Percentiles rank a stretch among this genome's conserved stretches.
Conservation (phyloP, 2,797 vertebrate species). For the Liparis tanakae region DNA sequence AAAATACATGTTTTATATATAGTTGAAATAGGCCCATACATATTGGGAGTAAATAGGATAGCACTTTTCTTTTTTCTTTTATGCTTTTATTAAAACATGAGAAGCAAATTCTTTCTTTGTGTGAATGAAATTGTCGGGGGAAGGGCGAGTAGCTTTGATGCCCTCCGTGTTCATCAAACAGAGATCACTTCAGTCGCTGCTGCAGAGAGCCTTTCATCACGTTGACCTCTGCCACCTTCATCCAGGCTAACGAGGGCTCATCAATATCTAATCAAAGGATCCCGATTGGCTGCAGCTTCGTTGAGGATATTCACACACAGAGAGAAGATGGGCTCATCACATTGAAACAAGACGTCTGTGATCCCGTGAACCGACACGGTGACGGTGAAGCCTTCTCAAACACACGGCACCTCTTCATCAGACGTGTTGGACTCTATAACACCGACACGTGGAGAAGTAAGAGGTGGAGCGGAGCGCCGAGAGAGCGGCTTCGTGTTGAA, state of each 20-base stretch:
- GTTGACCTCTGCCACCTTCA: constrained; percentile 75
- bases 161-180: constrained; percentile 53
- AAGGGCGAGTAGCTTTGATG: constrained; percentile 60
- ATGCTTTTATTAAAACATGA: constrained; percentile 56
- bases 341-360: constrained; percentile 43
- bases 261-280: constrained; percentile 79
- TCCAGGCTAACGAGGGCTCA: constrained; percentile 69
- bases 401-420: constrained; percentile 24
- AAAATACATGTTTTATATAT: neutral
- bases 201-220: constrained; percentile 73
- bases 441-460: neutral
- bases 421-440: constrained; percentile 8
- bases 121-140: constrained; percentile 42
- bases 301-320: constrained; percentile 42
- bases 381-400: constrained; percentile 21
- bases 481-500: constrained; percentile 66
- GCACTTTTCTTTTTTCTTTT: constrained; percentile 28
- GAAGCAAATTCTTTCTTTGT: constrained; percentile 30
- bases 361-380: constrained; percentile 14
- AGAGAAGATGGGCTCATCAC: constrained; percentile 46
- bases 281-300: constrained; percentile 46
- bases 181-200: constrained; percentile 55
- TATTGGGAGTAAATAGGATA: neutral
- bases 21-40: neutral
- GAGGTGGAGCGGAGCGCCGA: constrained; percentile 27